Evolutionary conservation across 2,113 vertebrate species (phyloP).

Genomic region (Albula goreensis): DNA sequence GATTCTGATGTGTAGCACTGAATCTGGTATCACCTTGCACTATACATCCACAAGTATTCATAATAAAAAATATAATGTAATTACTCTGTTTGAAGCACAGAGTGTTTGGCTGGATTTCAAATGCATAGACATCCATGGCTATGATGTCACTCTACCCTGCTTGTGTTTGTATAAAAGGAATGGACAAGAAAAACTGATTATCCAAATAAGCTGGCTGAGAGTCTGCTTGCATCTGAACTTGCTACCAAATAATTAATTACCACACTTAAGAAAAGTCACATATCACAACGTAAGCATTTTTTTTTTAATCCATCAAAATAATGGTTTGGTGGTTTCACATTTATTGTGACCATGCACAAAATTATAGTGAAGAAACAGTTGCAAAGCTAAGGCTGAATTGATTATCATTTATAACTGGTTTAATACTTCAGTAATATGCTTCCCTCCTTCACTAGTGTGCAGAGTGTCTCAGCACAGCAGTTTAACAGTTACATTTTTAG

Average conservation of each 20-base stretch:
- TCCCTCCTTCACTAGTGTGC: background rate
- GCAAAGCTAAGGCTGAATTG: constrained; percentile 7
- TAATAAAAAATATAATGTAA: too few species aligned
- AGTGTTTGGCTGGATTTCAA: too few species aligned
- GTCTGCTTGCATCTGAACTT: background rate
- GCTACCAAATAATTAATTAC: background rate
- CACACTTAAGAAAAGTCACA: background rate
- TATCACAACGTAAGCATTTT: too few species aligned
- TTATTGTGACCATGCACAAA: background rate
- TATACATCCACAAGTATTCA: too few species aligned
- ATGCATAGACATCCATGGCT: background rate
- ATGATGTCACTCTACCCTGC: background rate
- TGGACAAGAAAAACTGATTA: background rate
- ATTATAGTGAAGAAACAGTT: background rate
- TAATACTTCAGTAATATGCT: constrained; percentile 9
- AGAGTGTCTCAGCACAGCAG: background rate
- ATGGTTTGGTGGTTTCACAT: background rate
- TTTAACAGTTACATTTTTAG: constrained; percentile 22
- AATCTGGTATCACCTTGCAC: too few species aligned
- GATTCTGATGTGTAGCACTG: too few species aligned
- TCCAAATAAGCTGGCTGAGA: background rate
- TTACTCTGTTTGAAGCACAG: too few species aligned
- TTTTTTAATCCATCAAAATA: too few species aligned
- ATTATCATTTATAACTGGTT: background rate
- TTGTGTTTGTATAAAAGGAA: background rate